Percentiles rank a stretch among this genome's conserved stretches.
Conservation (phyloP, 2,113 vertebrate genomes). For the Marmota monax region DNA sequence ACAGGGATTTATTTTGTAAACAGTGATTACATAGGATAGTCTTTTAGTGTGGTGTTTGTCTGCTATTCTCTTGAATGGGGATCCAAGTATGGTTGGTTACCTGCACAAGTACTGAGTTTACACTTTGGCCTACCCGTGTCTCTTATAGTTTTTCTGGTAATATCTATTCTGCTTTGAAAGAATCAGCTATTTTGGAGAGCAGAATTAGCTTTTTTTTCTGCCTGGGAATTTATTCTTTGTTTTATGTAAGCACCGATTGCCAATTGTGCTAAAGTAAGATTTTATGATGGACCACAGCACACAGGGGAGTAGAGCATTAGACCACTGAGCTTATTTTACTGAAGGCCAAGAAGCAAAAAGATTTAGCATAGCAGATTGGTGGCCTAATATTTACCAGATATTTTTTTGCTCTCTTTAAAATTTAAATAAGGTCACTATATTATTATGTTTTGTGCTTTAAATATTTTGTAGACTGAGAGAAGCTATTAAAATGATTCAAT, state of each 20-base stretch:
- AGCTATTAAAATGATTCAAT: slow-evolving; percentile 39
- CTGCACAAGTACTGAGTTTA: slow-evolving; percentile 43
- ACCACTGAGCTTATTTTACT: slow-evolving; percentile 61
- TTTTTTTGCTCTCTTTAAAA: slow-evolving; percentile 51
- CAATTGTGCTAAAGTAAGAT: slow-evolving; percentile 72
- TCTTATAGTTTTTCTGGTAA: slow-evolving; percentile 3
- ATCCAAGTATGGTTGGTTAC: slow-evolving; percentile 48
- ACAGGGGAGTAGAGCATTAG: slow-evolving; percentile 25
- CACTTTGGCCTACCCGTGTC: slow-evolving; percentile 41
- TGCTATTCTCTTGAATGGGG: slow-evolving; percentile 52
- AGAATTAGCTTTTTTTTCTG: slow-evolving; percentile 77
- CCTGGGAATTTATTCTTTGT: slow-evolving; percentile 78
- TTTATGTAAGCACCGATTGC: slow-evolving; percentile 61
- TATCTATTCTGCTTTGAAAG: slow-evolving; percentile 58
- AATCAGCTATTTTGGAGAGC: slow-evolving; percentile 71
- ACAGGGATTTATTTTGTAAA: slow-evolving; percentile 33
- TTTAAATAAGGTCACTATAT: slow-evolving; percentile 59
- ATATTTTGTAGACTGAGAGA: slow-evolving; percentile 19
- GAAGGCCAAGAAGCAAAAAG: slow-evolving; percentile 18
- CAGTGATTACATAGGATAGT: background rate
- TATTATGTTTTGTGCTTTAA: slow-evolving; percentile 61
- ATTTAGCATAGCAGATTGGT: slow-evolving; percentile 13
- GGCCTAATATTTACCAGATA: background rate
- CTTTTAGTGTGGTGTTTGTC: background rate
- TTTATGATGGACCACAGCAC: slow-evolving; percentile 70